Base-by-base conservation (phyloP, 2,888 invertebrate species). In the Griposia aprilina region DNA sequence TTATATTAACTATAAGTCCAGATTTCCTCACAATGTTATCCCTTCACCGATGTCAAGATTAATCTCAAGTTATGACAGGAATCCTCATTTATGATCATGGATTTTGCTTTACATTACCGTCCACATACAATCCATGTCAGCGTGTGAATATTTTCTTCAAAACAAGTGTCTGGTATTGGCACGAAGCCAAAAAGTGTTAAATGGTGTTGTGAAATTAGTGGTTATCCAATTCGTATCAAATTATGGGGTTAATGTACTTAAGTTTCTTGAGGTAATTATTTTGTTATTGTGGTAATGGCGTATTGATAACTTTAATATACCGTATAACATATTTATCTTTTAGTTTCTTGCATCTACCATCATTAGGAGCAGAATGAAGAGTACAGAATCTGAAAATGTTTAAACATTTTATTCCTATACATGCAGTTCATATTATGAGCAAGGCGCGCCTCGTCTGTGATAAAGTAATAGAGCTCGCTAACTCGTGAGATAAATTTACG, bases 401-500 rank as follows among this genome's bases (percentile, higher is more conserved):
- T 4, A 52, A n/a, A 68, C 10, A 15, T 45, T 41, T 45, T 20
- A 15, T 23, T 50, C 17, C 26, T 13, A 26, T 13, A 70, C 8
- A 36, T 50, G 20, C 41, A 41, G 20, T 50, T 50, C 17, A 3
- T 52, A 15, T 55, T 36, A 55, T 17, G 23, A 45, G 20, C 23
- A 57, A 74, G 13, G 3, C 13, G 3, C 13, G 68, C 13, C 20
- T 68, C 4, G 59, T n/a, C 15, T 11, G 6, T 17, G 20, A 48
- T 36, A 55, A 2, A 68, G 23, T 41, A 69, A 77, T 15, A 69
- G 7, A 55, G 6, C 17, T 15, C 23, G 52, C 45, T 55, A 48
- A 26, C 23, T 62, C 23, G 7, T 1, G 8, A 62, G 13, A 78
- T 23, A 15, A 63, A 62, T 78, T 71, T 78, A 55, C 80, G 78